These are phyloP conservation scores for Meteorus sp. DNA, from an alignment of 1,140 invertebrate genomes.

Conservation along the genomic window DNA sequence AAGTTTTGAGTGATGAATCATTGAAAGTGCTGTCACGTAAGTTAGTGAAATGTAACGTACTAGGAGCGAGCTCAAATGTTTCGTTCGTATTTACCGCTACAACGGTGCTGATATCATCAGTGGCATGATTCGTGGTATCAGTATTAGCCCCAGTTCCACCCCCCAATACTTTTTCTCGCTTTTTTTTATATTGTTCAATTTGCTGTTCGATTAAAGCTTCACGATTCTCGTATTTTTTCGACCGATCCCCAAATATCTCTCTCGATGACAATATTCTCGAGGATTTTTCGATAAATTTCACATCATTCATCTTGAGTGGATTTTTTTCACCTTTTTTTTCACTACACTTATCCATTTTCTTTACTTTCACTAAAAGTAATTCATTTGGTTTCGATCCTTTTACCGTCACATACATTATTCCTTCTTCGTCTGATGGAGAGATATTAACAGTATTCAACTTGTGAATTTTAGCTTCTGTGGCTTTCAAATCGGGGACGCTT, in stretches of 20 bases:
- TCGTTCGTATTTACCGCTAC: too few relatives aligned
- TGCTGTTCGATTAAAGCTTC: conserved; percentile 53
- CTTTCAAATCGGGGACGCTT: background rate
- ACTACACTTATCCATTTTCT: conserved; percentile 52
- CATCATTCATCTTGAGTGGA: conserved; percentile 37
- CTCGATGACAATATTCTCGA: conserved; percentile 41
- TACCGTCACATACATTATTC: conserved; percentile 57
- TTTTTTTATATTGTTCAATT: conserved; percentile 57
- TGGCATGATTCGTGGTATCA: conserved; percentile 8
- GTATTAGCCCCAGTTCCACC: conserved; percentile 19
- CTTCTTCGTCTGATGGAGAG: conserved; percentile 40
- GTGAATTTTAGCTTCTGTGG: conserved; percentile 37
- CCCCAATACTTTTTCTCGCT: conserved; percentile 51
- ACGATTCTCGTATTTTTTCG: conserved; percentile 35
- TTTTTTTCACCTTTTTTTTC: conserved; percentile 45
- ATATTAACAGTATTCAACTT: conserved; percentile 39
- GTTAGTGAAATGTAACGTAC: too few relatives aligned
- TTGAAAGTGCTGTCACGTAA: too few relatives aligned
- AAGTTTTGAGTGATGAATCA: too few relatives aligned
- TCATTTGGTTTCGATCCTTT: conserved; percentile 55
- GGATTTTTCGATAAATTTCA: conserved; percentile 42
- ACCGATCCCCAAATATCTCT: conserved; percentile 38
- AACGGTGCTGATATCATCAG: background rate
- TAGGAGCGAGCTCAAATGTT: too few relatives aligned
- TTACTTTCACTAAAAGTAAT: conserved; percentile 54